Evolutionary conservation across 2,888 invertebrate species (phyloP).

Genomic region (Orchesellides sinensis): DNA sequence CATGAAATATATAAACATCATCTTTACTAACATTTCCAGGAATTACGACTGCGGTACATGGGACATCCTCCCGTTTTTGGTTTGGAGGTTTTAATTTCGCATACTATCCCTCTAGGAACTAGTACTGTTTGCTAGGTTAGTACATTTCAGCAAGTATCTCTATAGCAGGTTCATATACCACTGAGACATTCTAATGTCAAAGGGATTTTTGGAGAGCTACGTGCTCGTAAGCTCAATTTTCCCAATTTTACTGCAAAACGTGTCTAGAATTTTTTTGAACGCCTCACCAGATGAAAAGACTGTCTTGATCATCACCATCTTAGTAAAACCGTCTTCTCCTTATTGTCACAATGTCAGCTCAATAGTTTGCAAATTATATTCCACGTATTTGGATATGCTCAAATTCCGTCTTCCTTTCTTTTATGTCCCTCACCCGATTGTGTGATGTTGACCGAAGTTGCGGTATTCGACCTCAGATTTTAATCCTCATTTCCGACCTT

Average conservation of each 20-base stretch:
- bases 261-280: slow-evolving; percentile 25
- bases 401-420: neutral
- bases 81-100: too few species aligned
- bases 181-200: neutral
- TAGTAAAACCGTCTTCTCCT: neutral
- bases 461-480: too few species aligned
- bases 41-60: neutral
- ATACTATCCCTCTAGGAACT: too few species aligned
- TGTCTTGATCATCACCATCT: slow-evolving; percentile 17
- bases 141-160: neutral
- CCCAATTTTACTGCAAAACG: slow-evolving; percentile 30
- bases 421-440: neutral
- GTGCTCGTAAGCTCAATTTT: slow-evolving; percentile 42
- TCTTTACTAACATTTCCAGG: neutral
- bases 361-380: neutral
- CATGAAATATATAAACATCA: too few species aligned
- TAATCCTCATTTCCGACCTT: too few species aligned
- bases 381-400: neutral
- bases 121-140: neutral
- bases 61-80: too few species aligned
- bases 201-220: slow-evolving; percentile 31
- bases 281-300: slow-evolving; percentile 17
- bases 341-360: slow-evolving; percentile 20
- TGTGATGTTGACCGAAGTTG: too few species aligned
- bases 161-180: neutral